phyloP scores from a whole-genome alignment of 2,797 vertebrate genomes.

The Platalea minor region DNA sequence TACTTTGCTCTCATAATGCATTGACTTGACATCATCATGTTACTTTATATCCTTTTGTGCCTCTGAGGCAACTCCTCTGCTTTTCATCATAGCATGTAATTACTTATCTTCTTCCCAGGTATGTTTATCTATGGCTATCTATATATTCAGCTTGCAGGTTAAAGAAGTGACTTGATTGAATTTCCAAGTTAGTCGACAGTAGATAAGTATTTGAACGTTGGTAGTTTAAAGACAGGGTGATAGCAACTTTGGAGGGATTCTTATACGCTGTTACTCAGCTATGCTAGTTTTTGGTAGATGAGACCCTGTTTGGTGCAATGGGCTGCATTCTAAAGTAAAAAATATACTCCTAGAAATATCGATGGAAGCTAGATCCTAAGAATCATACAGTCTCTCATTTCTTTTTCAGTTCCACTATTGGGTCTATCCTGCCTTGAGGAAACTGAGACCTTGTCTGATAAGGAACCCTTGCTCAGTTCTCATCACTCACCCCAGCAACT shows the following conservation, averaged over 20 bases:
- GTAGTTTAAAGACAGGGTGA: background rate
- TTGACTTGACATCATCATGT: background rate
- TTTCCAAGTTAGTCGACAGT: background rate
- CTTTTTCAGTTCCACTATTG: background rate
- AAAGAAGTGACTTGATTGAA: background rate
- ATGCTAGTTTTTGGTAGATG: background rate
- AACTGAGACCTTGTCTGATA: background rate
- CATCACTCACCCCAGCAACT: background rate
- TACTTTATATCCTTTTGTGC: background rate
- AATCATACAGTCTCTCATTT: background rate
- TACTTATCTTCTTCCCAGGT: background rate
- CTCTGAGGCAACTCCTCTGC: background rate
- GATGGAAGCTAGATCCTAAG: background rate
- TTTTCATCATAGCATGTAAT: background rate
- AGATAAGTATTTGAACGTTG: background rate
- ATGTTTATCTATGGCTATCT: background rate
- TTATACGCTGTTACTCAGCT: background rate
- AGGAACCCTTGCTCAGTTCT: background rate
- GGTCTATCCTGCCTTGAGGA: background rate
- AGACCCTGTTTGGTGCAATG: background rate
- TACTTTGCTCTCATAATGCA: background rate
- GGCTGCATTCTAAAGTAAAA: background rate
- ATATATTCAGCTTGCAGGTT: background rate
- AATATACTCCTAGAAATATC: background rate
- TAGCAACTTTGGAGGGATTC: background rate